Conservation (phyloP, 2,888 invertebrate species). For the Calliphora vomitoria region DNA sequence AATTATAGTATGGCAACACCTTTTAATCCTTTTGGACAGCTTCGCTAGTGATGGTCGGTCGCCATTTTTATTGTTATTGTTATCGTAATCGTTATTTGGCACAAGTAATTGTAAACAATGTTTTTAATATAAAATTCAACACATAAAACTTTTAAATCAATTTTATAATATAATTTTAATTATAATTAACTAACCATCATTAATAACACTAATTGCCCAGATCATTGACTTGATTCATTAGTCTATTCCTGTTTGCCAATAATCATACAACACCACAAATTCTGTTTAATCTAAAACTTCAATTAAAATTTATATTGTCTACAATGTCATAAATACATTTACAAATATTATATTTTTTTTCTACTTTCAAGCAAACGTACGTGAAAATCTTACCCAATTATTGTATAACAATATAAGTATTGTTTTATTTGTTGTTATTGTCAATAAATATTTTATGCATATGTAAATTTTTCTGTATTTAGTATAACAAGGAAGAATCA, state of each 20-base stretch:
- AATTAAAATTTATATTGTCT: constrained; percentile 30
- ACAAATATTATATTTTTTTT: neutral
- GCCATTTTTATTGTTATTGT: too few relatives aligned
- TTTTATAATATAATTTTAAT: neutral
- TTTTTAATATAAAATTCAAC: too few relatives aligned
- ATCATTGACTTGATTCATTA: constrained; percentile 26
- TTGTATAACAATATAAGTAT: neutral
- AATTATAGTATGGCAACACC: neutral
- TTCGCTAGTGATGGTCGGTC: too few relatives aligned
- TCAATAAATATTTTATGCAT: constrained; percentile 44
- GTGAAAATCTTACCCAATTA: constrained; percentile 63
- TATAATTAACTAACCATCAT: neutral
- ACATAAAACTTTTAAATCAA: neutral
- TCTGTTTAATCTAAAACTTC: neutral
- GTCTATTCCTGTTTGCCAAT: constrained; percentile 22
- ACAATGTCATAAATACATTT: constrained; percentile 8
- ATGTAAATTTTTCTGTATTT: constrained; percentile 54
- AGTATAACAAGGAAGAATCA: constrained; percentile 62
- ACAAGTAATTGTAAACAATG: too few relatives aligned
- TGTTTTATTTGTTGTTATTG: constrained; percentile 6
- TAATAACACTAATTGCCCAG: constrained; percentile 20
- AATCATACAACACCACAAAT: neutral
- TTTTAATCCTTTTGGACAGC: too few relatives aligned
- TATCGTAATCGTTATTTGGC: too few relatives aligned
- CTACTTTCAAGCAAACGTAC: constrained; percentile 24